A percentile compares a stretch with the other conserved stretches of the same genome.
These are phyloP conservation scores for Parnassius mnemosyne DNA, from an alignment of 2,888 invertebrate genomes.

Conservation along the genomic window DNA sequence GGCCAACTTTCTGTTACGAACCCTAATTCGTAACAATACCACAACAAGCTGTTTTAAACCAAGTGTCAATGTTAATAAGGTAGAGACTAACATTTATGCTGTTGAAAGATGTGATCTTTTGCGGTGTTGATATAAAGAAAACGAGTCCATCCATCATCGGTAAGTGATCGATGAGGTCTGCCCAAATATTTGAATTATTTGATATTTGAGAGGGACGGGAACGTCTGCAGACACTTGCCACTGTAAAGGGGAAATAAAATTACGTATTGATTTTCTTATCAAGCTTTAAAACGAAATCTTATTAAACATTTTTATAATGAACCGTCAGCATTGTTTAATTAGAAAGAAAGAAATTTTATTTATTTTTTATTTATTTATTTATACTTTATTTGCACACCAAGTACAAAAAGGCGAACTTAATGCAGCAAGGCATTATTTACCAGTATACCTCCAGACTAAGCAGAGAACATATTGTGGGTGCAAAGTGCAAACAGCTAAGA, in stretches of 20 bases:
- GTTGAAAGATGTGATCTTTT: constrained; percentile 35
- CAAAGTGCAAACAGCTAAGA: too few relatives aligned
- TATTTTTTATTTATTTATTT: too few relatives aligned
- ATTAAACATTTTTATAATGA: neutral
- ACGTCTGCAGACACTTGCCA: constrained; percentile 43
- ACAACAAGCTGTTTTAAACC: constrained; percentile 18
- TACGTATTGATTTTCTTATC: constrained; percentile 35
- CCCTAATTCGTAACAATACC: constrained; percentile 28
- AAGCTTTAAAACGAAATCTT: constrained; percentile 3
- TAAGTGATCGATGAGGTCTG: constrained; percentile 75
- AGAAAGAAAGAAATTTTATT: too few relatives aligned
- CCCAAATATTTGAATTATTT: constrained; percentile 77
- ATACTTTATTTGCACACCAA: too few relatives aligned
- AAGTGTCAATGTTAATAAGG: constrained; percentile 33
- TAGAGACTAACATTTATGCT: constrained; percentile 21
- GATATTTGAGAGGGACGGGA: constrained; percentile 49
- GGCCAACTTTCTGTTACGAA: constrained; percentile 45
- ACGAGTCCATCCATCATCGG: constrained; percentile 71
- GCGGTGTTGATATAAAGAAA: constrained; percentile 33
- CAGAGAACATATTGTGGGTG: too few relatives aligned
- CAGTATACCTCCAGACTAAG: too few relatives aligned
- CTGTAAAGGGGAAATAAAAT: constrained; percentile 36
- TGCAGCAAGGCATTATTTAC: too few relatives aligned
- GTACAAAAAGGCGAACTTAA: too few relatives aligned
- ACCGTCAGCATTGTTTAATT: too few relatives aligned